These are phyloP conservation scores for Toxotes jaculatrix DNA, from an alignment of 2,113 vertebrate species.

Conservation along the genomic window DNA sequence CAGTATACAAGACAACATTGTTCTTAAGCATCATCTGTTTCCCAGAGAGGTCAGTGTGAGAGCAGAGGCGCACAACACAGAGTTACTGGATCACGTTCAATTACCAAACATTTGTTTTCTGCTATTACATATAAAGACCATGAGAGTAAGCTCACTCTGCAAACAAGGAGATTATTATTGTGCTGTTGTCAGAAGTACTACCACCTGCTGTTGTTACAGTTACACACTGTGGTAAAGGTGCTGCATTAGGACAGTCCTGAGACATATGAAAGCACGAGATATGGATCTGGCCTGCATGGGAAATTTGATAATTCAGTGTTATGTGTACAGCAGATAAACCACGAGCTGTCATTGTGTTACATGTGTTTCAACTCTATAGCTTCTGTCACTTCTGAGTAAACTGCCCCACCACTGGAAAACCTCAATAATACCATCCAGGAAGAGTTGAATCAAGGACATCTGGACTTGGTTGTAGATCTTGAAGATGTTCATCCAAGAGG, in stretches of 20 bases:
- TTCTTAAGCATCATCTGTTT: constrained; percentile 61
- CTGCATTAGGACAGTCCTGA: neutral
- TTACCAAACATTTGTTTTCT: constrained; percentile 81
- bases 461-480: too few relatives aligned
- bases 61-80: constrained; percentile 36
- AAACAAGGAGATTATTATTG: constrained; percentile 56
- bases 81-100: constrained; percentile 65
- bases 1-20: constrained; percentile 63
- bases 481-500: too few relatives aligned
- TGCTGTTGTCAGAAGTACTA: constrained; percentile 24
- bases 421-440: neutral
- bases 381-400: neutral
- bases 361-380: neutral
- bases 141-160: constrained; percentile 35
- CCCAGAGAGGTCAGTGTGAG: constrained; percentile 61
- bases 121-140: constrained; percentile 52
- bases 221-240: neutral
- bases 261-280: neutral
- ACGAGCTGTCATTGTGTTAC: neutral
- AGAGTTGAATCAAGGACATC: too few relatives aligned
- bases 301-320: constrained; percentile 1
- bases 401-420: neutral
- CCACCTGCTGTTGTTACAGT: neutral
- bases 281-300: neutral
- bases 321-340: neutral